Evolutionary conservation across 2,888 invertebrate genomes (phyloP), one percentile per base, ranked within the genome.

Genomic region (Trachelus iudaicus): DNA sequence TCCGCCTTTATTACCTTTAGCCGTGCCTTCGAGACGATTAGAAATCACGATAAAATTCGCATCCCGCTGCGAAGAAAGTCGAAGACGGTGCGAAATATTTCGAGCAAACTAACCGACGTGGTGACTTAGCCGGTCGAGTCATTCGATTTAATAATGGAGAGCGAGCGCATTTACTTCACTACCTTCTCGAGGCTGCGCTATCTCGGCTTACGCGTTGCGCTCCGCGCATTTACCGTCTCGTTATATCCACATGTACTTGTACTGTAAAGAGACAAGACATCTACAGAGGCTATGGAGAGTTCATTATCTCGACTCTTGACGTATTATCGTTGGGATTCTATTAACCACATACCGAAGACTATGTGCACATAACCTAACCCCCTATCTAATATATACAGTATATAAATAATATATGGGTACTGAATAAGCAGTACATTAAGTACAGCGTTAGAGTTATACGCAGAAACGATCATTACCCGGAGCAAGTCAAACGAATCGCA

Each of bases 51-150:
- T 75, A 37, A 68, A 37, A 68, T 35, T 80, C 77, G 81, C 75
- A 74, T 79, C 84, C 84, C 80, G 84, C 84, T 84, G 84, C 73
- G 81, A 81, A 80, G 84, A 81, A 84, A 84, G 81, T 81, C 79
- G 73, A 73, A n/a, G 69, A 68, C 40, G 71, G 74, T 74, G 75
- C 77, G 75, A 56, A 37, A 75, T 68, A 68, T 75, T 75, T 75
- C 75, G 68, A 33, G 35, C 34, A 23, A 33, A 35, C 74, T 15
- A 35, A 31, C 34, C 35, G 30, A 78, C 77, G 73, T 34, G 73
- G 23, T 33, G 56, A 69, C 76, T 80, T 76, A 34, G 40, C 76
- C 40, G 37, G 79, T 81, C 83, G 76, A 83, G 85, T 85, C 85
- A 84, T 85, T 77, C 77, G 79, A 80, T 81, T 85, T 83, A 84